phyloP scores from a whole-genome alignment of 2,797 vertebrate species.

The Cynopterus sphinx region DNA sequence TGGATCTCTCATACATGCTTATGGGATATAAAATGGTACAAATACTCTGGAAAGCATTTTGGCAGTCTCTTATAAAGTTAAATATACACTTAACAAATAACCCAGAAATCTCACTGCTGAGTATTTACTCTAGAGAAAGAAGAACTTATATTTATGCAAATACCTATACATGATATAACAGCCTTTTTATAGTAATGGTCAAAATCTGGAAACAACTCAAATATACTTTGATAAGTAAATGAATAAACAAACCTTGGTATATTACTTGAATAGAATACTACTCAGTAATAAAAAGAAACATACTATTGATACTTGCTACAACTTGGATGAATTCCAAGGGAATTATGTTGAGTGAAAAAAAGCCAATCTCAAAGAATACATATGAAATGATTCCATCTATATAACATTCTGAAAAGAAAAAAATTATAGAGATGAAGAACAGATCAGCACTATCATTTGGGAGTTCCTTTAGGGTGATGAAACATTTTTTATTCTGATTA shows the following conservation, averaged over 20 bases:
- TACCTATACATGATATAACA: neutral
- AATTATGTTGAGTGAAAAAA: conserved; percentile 7
- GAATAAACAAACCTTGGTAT: neutral
- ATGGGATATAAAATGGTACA: neutral
- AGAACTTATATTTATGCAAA: neutral
- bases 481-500: neutral
- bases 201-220: neutral
- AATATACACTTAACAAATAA: neutral
- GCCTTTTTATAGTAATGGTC: neutral
- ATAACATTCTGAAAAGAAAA: neutral
- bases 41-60: neutral
- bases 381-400: neutral
- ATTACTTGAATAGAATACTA: neutral
- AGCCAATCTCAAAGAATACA: neutral
- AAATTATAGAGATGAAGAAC: neutral
- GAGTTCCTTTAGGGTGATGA: neutral
- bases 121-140: neutral
- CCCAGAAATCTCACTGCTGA: neutral
- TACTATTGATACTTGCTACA: neutral
- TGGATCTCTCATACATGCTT: neutral
- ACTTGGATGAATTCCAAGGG: neutral
- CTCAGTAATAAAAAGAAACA: neutral
- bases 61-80: neutral
- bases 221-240: neutral
- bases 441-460: neutral